Base-by-base conservation (phyloP, 1,140 invertebrate genomes). In the Ephestia elutella region DNA sequence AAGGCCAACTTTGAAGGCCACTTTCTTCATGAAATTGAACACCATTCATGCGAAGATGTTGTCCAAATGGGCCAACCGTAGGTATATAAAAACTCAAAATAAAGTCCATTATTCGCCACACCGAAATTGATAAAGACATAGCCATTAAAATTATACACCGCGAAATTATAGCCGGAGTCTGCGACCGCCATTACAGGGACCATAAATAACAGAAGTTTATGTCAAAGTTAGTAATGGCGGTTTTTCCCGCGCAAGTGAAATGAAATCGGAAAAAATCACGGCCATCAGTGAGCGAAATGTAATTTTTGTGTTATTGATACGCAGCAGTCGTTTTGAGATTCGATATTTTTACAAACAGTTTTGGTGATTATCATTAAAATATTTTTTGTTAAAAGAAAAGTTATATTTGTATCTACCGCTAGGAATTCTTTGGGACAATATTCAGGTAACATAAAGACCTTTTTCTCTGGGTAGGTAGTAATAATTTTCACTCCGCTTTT, bases 141-240 rank as follows among this genome's bases (percentile, higher is more conserved):
- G 8, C 30, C 9, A 32, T 32, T 44, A 44, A 44, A 44, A 44
- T 44, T 44, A 44, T 44, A 44, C 38, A 44, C 2, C 38, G 38
- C 38, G 38, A 44, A 44, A 7, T 44, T 44, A 44, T 17, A 44
- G 38, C 38, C 32, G 11, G 10, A 44, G 38, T 44, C 38, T 44
- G 38, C 13, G 38, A n/a, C 38, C 38, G 38, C 38, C 38, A 44
- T 44, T 44, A 44, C 7, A 10, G 38, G 13, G 38, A n/a, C 38
- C 38, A 44, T 44, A 44, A 44, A 44, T 44, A 38, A 44, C 13
- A 44, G 38, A 44, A 44, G 38, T 44, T 44, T 44, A 44, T 44
- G 38, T 44, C 38, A 44, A 44, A 44, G 38, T 44, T 44, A 44
- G 38, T 44, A 44, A 44, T 44, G 38, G 38, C 38, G 38, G 38